Base-by-base conservation (phyloP, 2,113 vertebrate species). In the Amblyornis subalaris region DNA sequence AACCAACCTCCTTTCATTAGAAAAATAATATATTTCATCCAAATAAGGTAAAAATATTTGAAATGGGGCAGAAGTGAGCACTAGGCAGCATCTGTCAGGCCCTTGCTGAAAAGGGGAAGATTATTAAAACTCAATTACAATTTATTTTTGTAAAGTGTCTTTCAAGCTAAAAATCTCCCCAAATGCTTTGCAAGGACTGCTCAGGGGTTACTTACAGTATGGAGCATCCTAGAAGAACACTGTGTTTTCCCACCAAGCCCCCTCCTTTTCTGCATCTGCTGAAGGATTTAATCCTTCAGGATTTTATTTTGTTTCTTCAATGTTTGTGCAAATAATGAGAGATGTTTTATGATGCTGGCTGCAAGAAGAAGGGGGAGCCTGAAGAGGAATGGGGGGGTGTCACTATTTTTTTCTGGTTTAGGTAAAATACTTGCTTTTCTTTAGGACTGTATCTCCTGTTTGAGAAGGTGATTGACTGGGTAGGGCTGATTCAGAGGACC, bases 41-140 rank as follows among this genome's bases (percentile, higher is more conserved):
- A 98, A 98, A 98, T 98, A 98, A 98, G 98, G 98, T 98, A 98
- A 98, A 98, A 98, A 98, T 98, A 98, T 98, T 98, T 97, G 98
- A 97, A 98, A 98, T 97, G 97, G 97, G 98, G 97, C 97, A 98
- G 98, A 98, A 98, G 97, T 95, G 92, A 98, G 96, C 97, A 94
- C 97, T 97, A 97, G 94, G 97, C 97, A 97, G 96, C 91, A 97
- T 96, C 97, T 97, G 96, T 97, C 96, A 97, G 95, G 92, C 94
- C 94, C 93, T 97, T 95, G 96, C 97, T 97, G 97, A 96, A 97
- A 98, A 92, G 97, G 96, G 93, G 96, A 93, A 94, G 97, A 95
- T 98, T 97, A 96, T 98, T 95, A 96, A 95, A 89, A 95, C 95
- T 97, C 97, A 96, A 95, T 97, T 95, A 95, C 90, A 73, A 95